phyloP scores from a whole-genome alignment of 2,113 vertebrate genomes.

The Myiopsitta monachus region DNA sequence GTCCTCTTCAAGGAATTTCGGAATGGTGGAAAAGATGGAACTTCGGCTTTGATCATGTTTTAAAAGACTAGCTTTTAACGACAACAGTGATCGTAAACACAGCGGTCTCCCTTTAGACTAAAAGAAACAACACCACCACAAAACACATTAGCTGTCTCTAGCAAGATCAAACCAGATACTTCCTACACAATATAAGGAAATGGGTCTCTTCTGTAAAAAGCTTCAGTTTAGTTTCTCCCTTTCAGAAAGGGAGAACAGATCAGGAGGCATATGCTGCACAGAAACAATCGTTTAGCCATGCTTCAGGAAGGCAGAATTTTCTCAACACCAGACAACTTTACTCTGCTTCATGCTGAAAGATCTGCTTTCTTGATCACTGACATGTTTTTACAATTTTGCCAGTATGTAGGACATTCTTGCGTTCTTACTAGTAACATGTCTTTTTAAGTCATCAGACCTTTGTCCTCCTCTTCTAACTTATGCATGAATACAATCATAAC shows the following conservation, averaged over 20 bases:
- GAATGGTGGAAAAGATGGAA: slow-evolving; percentile 68
- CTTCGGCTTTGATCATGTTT: slow-evolving; percentile 62
- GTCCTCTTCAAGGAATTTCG: slow-evolving; percentile 81
- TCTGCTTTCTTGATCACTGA: neutral
- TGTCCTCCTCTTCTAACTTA: neutral
- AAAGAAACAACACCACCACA: neutral
- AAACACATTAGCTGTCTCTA: neutral
- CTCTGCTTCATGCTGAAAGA: neutral
- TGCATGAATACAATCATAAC: neutral
- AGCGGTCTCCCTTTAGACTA: slow-evolving; percentile 72
- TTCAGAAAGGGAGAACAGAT: neutral
- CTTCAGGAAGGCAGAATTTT: neutral
- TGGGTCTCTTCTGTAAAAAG: neutral
- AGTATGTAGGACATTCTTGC: neutral
- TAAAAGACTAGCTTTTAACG: slow-evolving; percentile 77
- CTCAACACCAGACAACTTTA: neutral
- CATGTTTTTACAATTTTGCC: neutral
- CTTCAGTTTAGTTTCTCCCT: no score
- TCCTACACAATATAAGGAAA: neutral
- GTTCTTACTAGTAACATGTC: neutral
- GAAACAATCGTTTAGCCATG: neutral
- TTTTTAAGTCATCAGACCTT: neutral
- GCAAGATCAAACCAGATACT: neutral
- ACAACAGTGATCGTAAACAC: slow-evolving; percentile 76
- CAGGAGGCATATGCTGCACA: neutral